Evolutionary conservation across 2,113 vertebrate genomes (phyloP), one percentile per base, ranked within the genome.

Genomic region (Platysternon megacephalum): DNA sequence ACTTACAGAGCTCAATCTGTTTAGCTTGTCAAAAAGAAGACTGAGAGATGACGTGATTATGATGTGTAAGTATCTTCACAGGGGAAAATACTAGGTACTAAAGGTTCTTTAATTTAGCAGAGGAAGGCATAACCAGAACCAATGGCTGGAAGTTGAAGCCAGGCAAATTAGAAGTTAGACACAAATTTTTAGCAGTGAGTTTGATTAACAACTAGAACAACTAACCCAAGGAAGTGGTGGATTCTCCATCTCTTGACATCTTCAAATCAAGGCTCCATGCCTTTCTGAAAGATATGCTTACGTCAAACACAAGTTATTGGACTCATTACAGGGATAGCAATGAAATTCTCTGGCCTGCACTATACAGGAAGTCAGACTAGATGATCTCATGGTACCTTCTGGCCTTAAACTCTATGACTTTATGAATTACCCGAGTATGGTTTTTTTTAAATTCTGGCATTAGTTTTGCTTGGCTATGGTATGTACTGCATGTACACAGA

Each of bases 361-460:
- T 90, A 76, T 1, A 39, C 55, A 55, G 11, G 48, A 94, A 29
- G 44, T 81, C 48, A 88, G 35, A 74, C 39, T 74, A 74, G n/a
- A 42, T 74, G 68, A 74, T 10, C n/a, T 22, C n/a, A 74, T 11
- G 39, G 68, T 42, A 44, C 80, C 93, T 79, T 95, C 84, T 85
- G 95, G 58, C 79, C 81, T 86, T 88, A 46, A 95, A 32, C 28
- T 61, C 44, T 83, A 56, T 0, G 0, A 92, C 83, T 83, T 46
- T 84, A 48, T 22, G 76, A 93, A 87, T 94, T 89, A 61, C 87
- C 29, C 84, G 93, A 11, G n/a, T 96, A 94, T 14, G 52, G 85
- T 94, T 93, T 86, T 92, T 95, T 46, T 78, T 80, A 79, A 46
- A 46, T 85, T 82, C 48, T 17, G 1, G 58, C 49, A 82, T 85